Percentiles rank a stretch among this genome's conserved stretches.
phyloP scores from a whole-genome alignment of 2,113 vertebrate genomes.

The Crotalus horridus region DNA sequence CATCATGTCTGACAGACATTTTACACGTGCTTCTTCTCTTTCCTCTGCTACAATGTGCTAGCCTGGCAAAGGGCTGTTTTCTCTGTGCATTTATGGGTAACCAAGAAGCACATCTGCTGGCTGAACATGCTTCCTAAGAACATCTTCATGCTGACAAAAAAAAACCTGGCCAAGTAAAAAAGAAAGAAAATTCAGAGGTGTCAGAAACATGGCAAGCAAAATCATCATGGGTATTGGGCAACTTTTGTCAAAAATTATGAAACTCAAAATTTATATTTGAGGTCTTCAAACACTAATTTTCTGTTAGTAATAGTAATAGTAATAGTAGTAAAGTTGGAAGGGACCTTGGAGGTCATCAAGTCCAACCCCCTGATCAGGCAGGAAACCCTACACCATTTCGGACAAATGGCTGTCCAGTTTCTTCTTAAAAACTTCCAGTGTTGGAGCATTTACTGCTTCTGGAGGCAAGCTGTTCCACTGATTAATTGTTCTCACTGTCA shows the following conservation, averaged over 20 bases:
- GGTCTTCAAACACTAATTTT: background rate
- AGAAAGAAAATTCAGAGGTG: background rate
- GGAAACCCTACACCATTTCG: too few relatives aligned
- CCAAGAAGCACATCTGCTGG: background rate
- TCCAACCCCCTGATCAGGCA: too few relatives aligned
- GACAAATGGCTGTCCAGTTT: too few relatives aligned
- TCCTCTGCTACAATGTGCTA: background rate
- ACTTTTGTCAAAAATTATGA: background rate
- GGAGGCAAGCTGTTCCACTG: too few relatives aligned
- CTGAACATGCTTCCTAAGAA: background rate
- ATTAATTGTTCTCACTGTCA: too few relatives aligned
- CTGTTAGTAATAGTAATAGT: too few relatives aligned
- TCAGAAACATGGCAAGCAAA: background rate
- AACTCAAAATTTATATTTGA: background rate
- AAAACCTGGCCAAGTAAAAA: background rate
- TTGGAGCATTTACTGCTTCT: too few relatives aligned
- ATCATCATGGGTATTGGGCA: background rate
- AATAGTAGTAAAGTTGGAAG: too few relatives aligned
- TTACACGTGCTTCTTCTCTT: background rate
- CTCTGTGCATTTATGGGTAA: background rate
- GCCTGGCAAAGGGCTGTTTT: background rate
- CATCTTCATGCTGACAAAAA: background rate
- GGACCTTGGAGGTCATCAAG: too few relatives aligned
- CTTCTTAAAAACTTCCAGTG: too few relatives aligned
- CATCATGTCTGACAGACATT: background rate